Percentiles rank a stretch among this genome's conserved stretches.
phyloP scores from a whole-genome alignment of 2,888 invertebrate species.

The Trilocha varians region DNA sequence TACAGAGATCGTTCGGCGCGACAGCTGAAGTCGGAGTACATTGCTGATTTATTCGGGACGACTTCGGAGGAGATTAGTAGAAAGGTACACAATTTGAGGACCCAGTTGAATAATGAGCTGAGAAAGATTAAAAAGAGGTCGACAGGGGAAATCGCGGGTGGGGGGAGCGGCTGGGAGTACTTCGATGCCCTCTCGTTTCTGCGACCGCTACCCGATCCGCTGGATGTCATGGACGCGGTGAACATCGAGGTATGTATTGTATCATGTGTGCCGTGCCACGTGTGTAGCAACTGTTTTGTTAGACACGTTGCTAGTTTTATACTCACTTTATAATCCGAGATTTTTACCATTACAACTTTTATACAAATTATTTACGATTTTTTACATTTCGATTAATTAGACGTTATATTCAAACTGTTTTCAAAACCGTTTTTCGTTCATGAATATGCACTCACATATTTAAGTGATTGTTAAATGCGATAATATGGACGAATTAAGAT shows the following conservation, averaged over 20 bases:
- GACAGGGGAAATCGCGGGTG: constrained; percentile 18
- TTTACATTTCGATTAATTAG: too few relatives aligned
- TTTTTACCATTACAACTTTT: too few relatives aligned
- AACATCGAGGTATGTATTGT: constrained; percentile 52
- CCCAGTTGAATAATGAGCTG: constrained; percentile 58
- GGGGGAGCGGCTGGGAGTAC: constrained; percentile 56
- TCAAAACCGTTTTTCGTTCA: too few relatives aligned
- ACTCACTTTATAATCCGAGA: not conserved
- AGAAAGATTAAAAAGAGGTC: constrained; percentile 49
- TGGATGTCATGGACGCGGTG: constrained; percentile 41
- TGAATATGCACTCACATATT: too few relatives aligned
- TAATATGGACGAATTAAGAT: too few relatives aligned
- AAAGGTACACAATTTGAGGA: constrained; percentile 57
- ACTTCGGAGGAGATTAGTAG: constrained; percentile 52
- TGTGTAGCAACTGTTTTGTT: not conserved
- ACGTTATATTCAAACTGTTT: too few relatives aligned
- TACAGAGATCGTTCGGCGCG: constrained; percentile 41
- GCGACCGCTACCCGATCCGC: constrained; percentile 36
- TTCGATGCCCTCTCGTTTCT: constrained; percentile 54
- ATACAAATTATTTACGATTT: too few relatives aligned
- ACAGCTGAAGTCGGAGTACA: constrained; percentile 38
- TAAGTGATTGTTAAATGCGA: too few relatives aligned
- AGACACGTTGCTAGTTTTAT: not conserved
- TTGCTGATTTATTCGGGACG: constrained; percentile 50
- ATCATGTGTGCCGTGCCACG: too few relatives aligned